A percentile compares a stretch with the other conserved stretches of the same genome.
Conservation (phyloP, 2,113 vertebrate genomes). For the Dipodomys stephensi region DNA sequence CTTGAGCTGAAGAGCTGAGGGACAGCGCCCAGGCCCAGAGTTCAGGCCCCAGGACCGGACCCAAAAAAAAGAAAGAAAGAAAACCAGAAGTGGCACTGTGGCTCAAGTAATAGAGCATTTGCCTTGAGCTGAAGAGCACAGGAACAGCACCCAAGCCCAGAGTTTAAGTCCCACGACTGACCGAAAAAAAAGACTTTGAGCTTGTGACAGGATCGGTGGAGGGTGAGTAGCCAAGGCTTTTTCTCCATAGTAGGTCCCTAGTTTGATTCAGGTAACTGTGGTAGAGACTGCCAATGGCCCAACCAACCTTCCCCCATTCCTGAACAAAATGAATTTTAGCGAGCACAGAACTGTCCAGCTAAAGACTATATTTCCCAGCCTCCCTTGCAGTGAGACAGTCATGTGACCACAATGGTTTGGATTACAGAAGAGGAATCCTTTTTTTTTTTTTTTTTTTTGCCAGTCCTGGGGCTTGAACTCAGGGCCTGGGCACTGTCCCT, state of each 20-base stretch:
- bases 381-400: not conserved
- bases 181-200: not conserved
- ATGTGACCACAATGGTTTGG: not conserved
- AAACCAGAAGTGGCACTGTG: too few relatives aligned
- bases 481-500: too few relatives aligned
- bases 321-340: not conserved
- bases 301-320: not conserved
- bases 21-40: too few relatives aligned
- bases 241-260: not conserved
- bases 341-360: not conserved
- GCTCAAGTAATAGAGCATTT: too few relatives aligned
- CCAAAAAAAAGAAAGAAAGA: too few relatives aligned
- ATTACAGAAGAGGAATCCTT: too few relatives aligned
- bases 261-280: not conserved
- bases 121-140: too few relatives aligned
- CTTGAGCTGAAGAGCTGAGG: too few relatives aligned
- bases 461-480: too few relatives aligned
- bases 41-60: too few relatives aligned
- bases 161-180: not conserved
- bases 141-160: too few relatives aligned
- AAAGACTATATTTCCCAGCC: constrained; percentile 37
- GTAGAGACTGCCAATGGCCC: not conserved
- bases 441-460: too few relatives aligned
- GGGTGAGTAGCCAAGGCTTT: not conserved
- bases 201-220: not conserved